A percentile compares a stretch with the other conserved stretches of the same genome.
Conservation (phyloP, 1,140 invertebrate genomes). For the Drosophila repletoides region DNA sequence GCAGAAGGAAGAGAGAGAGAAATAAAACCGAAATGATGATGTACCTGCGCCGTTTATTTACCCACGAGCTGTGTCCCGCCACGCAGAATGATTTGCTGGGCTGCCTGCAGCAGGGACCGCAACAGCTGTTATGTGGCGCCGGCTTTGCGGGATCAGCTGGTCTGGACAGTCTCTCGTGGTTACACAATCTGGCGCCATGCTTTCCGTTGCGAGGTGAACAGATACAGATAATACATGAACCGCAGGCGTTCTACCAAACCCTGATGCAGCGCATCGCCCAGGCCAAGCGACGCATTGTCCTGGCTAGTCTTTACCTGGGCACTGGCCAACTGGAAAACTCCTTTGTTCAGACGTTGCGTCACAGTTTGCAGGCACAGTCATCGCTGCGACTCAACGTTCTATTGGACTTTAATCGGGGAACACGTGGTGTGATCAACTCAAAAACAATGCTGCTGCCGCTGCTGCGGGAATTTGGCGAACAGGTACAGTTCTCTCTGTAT, state of each 20-base stretch:
- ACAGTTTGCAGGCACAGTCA: constrained; percentile 84
- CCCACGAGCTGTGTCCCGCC: constrained; percentile 60
- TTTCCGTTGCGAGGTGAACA: constrained; percentile 88
- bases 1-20: background rate
- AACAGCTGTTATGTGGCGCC: constrained; percentile 30
- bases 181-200: constrained; percentile 87
- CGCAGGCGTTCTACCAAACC: constrained; percentile 89
- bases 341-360: constrained; percentile 87
- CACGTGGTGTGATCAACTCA: constrained; percentile 90
- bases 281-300: constrained; percentile 90
- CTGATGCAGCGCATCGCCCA: constrained; percentile 87
- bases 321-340: constrained; percentile 92
- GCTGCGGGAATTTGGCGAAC: constrained; percentile 84
- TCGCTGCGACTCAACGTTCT: constrained; percentile 91
- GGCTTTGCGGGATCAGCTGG: constrained; percentile 43
- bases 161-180: constrained; percentile 85
- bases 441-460: constrained; percentile 90
- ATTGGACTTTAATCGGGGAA: constrained; percentile 95
- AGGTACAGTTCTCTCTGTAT: constrained; percentile 89
- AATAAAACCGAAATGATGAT: constrained; percentile 46
- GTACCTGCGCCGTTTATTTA: constrained; percentile 73
- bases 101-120: constrained; percentile 60
- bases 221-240: constrained; percentile 89
- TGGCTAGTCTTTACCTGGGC: constrained; percentile 97
- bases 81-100: constrained; percentile 59